Evolutionary conservation across 2,888 invertebrate genomes (phyloP), one percentile per base, ranked within the genome.

Genomic region (Lepetodrilus schrolli): DNA sequence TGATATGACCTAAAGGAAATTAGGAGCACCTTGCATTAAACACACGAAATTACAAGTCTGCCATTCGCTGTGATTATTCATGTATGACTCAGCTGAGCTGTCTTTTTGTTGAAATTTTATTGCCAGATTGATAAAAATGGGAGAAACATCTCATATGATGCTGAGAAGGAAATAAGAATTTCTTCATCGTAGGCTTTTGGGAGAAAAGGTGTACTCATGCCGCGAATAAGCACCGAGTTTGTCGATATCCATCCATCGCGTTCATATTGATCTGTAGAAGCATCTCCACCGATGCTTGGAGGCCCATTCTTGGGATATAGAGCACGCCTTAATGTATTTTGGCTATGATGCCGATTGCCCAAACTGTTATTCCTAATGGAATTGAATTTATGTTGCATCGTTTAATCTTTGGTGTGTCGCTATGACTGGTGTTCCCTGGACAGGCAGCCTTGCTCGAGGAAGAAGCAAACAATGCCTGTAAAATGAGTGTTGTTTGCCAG

Each of bases 331-430:
- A 58, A 58, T 58, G 58, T 58, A 58, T 58, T 58, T 58, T 58
- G 58, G 58, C 58, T 58, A 58, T 58, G 58, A 58, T 58, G 58
- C 58, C 58, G 58, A 58, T 58, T 58, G 58, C 58, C 58, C 58
- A 58, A 58, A 58, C 58, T 58, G 58, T 58, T 58, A 58, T 58
- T 58, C 58, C 58, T 58, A 58, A 58, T 58, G 58, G 58, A 58
- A 58, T 58, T 58, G 58, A 58, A 58, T 58, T 58, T 58, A 58
- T 58, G 58, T 58, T 58, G 58, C 58, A 21, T 58, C 58, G 58
- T 58, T 58, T 58, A 58, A 58, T 58, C 58, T 58, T 58, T 58
- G 58, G 58, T 58, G 58, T 58, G 58, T 58, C 58, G 58, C 58
- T 58, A 34, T 26, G 26, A 34, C 58, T 58, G 58, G 26, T 58